These are phyloP conservation scores for Dinomys branickii DNA, from an alignment of 2,113 vertebrate species.

Conservation along the genomic window DNA sequence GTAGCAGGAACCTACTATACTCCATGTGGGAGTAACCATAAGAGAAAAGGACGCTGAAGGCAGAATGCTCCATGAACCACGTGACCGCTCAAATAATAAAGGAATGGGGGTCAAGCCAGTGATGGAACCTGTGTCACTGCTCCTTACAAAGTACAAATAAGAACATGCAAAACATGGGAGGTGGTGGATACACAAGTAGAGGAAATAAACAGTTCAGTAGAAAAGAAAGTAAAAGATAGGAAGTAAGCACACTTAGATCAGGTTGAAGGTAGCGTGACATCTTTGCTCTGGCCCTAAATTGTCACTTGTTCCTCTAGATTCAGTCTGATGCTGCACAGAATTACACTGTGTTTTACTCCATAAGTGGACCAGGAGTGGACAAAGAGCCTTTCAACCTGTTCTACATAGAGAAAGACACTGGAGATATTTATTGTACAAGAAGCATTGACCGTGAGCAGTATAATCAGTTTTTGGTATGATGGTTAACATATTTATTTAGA, in stretches of 20 bases:
- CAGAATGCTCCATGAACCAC: not conserved
- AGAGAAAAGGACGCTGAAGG: not conserved
- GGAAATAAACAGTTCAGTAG: not conserved
- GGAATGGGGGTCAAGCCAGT: not conserved
- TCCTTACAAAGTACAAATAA: not conserved
- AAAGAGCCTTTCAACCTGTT: slow-evolving; percentile 87
- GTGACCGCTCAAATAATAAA: not conserved
- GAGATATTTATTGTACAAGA: slow-evolving; percentile 86
- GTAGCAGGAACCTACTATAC: not conserved
- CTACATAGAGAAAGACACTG: slow-evolving; percentile 83
- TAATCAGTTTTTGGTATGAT: slow-evolving; percentile 87
- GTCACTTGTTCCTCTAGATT: slow-evolving; percentile 84
- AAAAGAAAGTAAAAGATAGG: not conserved
- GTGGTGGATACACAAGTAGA: not conserved
- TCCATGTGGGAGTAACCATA: not conserved
- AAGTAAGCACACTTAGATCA: not conserved
- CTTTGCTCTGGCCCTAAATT: not conserved
- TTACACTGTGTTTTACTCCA: slow-evolving; percentile 86
- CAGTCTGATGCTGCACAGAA: slow-evolving; percentile 88
- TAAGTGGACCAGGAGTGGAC: slow-evolving; percentile 89
- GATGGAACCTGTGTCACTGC: not conserved
- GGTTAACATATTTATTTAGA: slow-evolving; percentile 46
- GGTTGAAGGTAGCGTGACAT: not conserved
- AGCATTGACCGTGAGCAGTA: slow-evolving; percentile 91
- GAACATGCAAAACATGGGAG: not conserved